These are phyloP conservation scores for Geopemphigus sp. DNA, from an alignment of 1,140 invertebrate genomes.

Conservation along the genomic window DNA sequence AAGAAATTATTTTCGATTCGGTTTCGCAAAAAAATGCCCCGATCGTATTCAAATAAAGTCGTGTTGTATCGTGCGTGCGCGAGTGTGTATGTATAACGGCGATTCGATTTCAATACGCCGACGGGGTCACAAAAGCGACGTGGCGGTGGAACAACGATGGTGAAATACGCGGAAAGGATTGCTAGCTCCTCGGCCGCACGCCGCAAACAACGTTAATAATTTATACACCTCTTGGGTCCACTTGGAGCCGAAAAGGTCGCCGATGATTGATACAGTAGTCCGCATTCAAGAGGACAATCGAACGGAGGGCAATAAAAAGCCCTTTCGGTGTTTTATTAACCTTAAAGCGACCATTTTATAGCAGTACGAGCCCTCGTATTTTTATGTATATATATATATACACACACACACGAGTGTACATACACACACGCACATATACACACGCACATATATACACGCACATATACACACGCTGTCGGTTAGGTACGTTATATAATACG, in stretches of 20 bases:
- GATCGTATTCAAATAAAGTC: neutral
- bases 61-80: no score
- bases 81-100: neutral
- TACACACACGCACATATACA: no score
- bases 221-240: constrained; percentile 48
- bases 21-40: neutral
- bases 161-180: neutral
- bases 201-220: constrained; percentile 32
- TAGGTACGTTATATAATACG: neutral
- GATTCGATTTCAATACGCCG: neutral
- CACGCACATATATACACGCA: neutral
- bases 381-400: neutral
- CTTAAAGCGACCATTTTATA: constrained; percentile 41
- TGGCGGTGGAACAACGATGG: neutral
- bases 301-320: constrained; percentile 40
- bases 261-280: constrained; percentile 45
- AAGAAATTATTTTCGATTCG: no score
- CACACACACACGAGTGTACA: neutral
- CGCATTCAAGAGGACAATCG: constrained; percentile 19
- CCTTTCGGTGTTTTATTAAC: constrained; percentile 36
- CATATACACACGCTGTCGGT: no score
- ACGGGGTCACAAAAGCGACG: neutral
- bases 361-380: neutral
- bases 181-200: no score
- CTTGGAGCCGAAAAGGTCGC: constrained; percentile 42